These are phyloP conservation scores for Sturnus vulgaris DNA, from an alignment of 2,113 vertebrate species.

Conservation along the genomic window DNA sequence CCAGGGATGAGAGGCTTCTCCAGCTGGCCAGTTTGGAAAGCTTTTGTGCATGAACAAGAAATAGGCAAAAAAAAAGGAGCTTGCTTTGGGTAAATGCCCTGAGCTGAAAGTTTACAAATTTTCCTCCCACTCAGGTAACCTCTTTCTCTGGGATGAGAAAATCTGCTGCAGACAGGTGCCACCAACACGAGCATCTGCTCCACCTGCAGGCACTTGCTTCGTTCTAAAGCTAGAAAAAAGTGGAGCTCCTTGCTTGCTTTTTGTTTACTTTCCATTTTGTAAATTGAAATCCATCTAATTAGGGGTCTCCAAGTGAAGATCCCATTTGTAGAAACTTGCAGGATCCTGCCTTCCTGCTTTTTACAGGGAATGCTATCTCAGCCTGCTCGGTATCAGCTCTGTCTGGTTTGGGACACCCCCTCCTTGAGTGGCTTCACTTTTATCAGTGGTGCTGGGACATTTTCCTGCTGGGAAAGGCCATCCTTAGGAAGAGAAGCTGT, in stretches of 20 bases:
- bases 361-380: not conserved
- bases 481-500: not conserved
- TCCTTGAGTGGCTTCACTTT: not conserved
- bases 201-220: rapidly evolving
- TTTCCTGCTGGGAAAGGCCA: constrained; percentile 18
- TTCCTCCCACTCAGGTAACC: not conserved
- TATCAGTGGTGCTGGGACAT: not conserved
- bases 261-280: not conserved
- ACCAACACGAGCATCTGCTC: not conserved
- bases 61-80: rapidly evolving
- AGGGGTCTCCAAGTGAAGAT: not conserved
- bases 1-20: not conserved
- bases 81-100: not conserved
- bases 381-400: not conserved
- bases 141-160: not conserved
- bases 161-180: not conserved
- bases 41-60: not conserved
- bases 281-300: not conserved
- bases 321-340: not conserved
- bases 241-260: not conserved
- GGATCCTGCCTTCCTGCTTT: not conserved
- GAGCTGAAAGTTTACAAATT: not conserved
- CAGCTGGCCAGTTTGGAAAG: not conserved
- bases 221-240: not conserved
- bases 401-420: not conserved